These are phyloP conservation scores for Adineta ricciae DNA, from an alignment of 2,888 invertebrate species.

Conservation along the genomic window DNA sequence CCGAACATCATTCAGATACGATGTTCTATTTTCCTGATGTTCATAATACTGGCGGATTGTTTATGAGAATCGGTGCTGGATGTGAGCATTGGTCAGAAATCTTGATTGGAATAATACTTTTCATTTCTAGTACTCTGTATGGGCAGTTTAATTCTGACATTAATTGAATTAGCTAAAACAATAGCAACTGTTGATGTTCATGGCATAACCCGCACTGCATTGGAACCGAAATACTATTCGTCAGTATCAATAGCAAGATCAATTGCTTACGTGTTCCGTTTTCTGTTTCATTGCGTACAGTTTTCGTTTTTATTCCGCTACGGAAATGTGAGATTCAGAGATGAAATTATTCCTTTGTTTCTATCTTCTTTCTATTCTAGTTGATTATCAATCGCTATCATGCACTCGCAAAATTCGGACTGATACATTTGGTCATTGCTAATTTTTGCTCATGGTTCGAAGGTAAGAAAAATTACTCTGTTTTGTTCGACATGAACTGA, in stretches of 20 bases:
- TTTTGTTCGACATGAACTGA: neutral
- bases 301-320: constrained; percentile 26
- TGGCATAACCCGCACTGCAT: neutral
- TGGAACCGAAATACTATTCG: neutral
- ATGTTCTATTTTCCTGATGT: neutral
- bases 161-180: neutral
- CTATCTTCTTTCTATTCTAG: neutral
- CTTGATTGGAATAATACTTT: neutral
- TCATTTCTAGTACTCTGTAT: neutral
- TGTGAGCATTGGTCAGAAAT: neutral
- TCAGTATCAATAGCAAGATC: neutral
- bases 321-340: constrained; percentile 22
- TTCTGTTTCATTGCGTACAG: constrained; percentile 30
- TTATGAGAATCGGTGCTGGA: constrained; percentile 14
- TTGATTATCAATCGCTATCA: constrained; percentile 20
- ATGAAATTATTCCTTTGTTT: neutral
- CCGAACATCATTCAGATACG: neutral
- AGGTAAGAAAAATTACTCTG: neutral
- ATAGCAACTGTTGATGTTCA: neutral
- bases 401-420: neutral
- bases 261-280: neutral
- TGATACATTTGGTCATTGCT: constrained; percentile 29
- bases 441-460: constrained; percentile 32
- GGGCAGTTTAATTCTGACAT: neutral
- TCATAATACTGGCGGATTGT: neutral